Evolutionary conservation across 2,797 vertebrate genomes (phyloP).

Genomic region (Dendrocincla fuliginosa): DNA sequence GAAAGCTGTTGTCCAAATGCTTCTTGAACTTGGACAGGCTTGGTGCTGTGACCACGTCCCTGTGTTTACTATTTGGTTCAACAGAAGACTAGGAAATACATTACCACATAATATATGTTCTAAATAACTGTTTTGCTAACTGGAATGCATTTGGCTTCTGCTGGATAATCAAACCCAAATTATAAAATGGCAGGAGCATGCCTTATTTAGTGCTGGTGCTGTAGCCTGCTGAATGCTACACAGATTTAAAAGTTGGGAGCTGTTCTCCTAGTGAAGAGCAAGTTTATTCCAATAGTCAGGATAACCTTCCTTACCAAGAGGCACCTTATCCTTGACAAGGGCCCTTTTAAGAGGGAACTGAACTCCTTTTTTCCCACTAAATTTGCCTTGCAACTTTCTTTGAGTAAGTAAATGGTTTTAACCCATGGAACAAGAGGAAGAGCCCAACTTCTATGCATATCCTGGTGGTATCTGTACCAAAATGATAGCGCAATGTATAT

Average conservation of each 20-base stretch:
- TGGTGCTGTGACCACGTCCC: too few relatives aligned
- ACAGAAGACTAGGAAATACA: neutral
- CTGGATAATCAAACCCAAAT: neutral
- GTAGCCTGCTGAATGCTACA: accelerated
- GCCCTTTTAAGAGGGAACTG: neutral
- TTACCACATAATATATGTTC: neutral
- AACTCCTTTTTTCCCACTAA: neutral
- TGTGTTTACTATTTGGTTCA: neutral
- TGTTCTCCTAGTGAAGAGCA: neutral
- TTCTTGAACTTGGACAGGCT: neutral
- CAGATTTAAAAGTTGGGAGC: neutral
- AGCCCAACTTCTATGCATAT: neutral
- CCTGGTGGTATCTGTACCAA: neutral
- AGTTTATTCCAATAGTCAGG: neutral
- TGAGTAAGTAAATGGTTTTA: neutral
- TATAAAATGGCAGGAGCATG: neutral
- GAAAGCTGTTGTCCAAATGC: neutral
- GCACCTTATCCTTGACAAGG: neutral
- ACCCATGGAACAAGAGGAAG: neutral
- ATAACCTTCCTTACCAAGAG: neutral
- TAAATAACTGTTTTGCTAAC: neutral
- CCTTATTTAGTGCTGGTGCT: neutral
- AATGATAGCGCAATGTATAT: neutral
- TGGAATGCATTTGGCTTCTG: neutral
- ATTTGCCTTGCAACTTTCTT: neutral